Evolutionary conservation across 2,888 invertebrate genomes (phyloP).

Genomic region (Tetropium fuscum): DNA sequence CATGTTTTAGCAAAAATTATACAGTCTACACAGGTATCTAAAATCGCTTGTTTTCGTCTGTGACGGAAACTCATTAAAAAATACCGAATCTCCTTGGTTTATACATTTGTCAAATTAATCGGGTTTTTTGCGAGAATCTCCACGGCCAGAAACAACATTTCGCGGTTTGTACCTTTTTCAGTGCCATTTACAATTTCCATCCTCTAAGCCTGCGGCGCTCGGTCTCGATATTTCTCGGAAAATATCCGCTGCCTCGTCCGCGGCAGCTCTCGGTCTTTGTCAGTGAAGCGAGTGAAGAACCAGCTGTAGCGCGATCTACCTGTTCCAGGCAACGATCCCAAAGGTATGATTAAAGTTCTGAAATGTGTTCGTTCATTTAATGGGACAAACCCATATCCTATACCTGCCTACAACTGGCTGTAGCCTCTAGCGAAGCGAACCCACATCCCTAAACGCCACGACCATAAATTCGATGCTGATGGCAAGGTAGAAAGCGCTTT

Average conservation of each 20-base stretch:
- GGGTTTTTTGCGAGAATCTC: too few species aligned
- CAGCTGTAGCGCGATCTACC: background rate
- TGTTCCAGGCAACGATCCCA: constrained; percentile 1
- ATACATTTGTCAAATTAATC: too few species aligned
- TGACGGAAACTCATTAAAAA: too few species aligned
- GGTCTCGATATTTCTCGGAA: constrained; percentile 6
- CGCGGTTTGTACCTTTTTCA: background rate
- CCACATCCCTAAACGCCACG: constrained; percentile 1
- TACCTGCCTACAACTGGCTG: background rate
- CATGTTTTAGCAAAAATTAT: too few species aligned
- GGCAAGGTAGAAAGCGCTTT: too few species aligned
- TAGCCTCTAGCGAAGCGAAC: background rate
- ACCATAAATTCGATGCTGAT: too few species aligned
- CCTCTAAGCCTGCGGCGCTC: too few species aligned
- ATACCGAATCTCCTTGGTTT: too few species aligned
- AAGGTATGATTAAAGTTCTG: background rate
- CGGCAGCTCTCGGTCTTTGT: background rate
- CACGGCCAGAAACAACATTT: background rate
- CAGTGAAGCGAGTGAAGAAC: background rate
- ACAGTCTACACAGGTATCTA: too few species aligned
- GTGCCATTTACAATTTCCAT: too few species aligned
- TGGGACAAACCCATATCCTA: background rate
- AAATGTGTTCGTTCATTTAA: background rate
- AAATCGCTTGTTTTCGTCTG: too few species aligned
- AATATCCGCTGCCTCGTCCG: background rate